Percentiles rank a stretch among this genome's conserved stretches.
Evolutionary conservation across 2,888 invertebrate genomes (phyloP).

Genomic region (Ormyrus thymus): DNA sequence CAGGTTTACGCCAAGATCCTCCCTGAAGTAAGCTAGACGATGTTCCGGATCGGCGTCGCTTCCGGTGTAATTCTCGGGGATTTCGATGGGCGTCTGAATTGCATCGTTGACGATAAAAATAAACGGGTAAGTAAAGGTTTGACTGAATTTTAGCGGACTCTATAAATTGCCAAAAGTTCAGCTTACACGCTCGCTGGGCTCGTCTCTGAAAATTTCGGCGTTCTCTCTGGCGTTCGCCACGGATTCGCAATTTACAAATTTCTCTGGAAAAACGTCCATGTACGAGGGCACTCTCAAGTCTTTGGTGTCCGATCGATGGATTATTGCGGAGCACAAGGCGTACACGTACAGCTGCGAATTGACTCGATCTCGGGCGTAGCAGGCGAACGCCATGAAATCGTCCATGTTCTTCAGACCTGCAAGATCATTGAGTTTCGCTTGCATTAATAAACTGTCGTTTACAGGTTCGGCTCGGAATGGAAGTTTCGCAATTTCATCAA

Average conservation of each 20-base stretch:
- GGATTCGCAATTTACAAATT: constrained; percentile 85
- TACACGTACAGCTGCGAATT: constrained; percentile 90
- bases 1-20: constrained; percentile 89
- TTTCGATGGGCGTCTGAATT: constrained; percentile 79
- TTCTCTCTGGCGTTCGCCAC: constrained; percentile 83
- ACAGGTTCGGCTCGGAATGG: too few relatives aligned
- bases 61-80: constrained; percentile 86
- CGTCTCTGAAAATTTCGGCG: constrained; percentile 77
- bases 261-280: constrained; percentile 87
- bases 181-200: constrained; percentile 80
- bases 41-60: constrained; percentile 86
- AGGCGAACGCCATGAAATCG: constrained; percentile 83
- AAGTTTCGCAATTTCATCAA: not conserved
- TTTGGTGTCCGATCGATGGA: constrained; percentile 84
- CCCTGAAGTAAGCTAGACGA: constrained; percentile 87
- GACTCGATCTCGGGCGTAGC: constrained; percentile 83
- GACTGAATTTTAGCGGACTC: too few relatives aligned
- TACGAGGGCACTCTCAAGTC: constrained; percentile 84
- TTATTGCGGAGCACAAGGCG: constrained; percentile 83
- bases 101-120: too few relatives aligned
- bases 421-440: too few relatives aligned
- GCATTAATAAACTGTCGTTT: not conserved
- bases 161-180: constrained; percentile 1
- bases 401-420: constrained; percentile 82
- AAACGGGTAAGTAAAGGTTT: too few relatives aligned